A percentile compares a stretch with the other conserved stretches of the same genome.
Conservation (phyloP, 2,888 invertebrate species). For the Adineta ricciae region DNA sequence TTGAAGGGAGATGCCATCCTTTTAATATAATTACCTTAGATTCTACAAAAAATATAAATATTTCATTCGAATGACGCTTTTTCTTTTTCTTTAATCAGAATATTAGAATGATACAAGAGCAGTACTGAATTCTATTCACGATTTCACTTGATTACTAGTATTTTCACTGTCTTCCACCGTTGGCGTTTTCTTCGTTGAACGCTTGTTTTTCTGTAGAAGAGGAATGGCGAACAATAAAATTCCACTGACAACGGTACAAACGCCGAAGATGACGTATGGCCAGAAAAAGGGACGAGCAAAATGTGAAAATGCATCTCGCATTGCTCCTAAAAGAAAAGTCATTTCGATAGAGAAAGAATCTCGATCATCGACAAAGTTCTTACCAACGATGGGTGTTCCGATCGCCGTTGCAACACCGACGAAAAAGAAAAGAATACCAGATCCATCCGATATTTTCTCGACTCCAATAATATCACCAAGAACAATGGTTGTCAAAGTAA, state of each 20-base stretch:
- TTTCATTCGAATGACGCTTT: too few species aligned
- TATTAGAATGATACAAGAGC: too few species aligned
- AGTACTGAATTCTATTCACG: too few species aligned
- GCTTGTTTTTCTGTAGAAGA: background rate
- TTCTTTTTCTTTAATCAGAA: too few species aligned
- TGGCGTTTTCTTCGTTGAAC: too few species aligned
- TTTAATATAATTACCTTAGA: too few species aligned
- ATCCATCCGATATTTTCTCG: constrained; percentile 26
- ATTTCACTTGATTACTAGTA: too few species aligned
- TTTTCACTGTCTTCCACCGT: too few species aligned
- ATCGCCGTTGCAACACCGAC: constrained; percentile 27
- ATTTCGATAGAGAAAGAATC: background rate
- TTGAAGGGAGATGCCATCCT: too few species aligned
- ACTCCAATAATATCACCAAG: constrained; percentile 28
- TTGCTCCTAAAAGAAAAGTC: background rate
- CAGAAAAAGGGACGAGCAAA: background rate
- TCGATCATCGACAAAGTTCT: background rate
- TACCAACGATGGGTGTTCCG: constrained; percentile 23
- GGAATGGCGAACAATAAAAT: background rate
- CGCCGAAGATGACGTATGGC: background rate
- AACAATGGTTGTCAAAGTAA: constrained; percentile 29
- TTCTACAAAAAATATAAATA: too few species aligned
- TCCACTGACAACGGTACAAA: background rate
- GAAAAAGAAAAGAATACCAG: constrained; percentile 26
- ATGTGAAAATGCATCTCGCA: background rate